Percentiles rank a stretch among this genome's conserved stretches.
These are phyloP conservation scores for Thumatha senex DNA, from an alignment of 2,888 invertebrate genomes.

Conservation along the genomic window DNA sequence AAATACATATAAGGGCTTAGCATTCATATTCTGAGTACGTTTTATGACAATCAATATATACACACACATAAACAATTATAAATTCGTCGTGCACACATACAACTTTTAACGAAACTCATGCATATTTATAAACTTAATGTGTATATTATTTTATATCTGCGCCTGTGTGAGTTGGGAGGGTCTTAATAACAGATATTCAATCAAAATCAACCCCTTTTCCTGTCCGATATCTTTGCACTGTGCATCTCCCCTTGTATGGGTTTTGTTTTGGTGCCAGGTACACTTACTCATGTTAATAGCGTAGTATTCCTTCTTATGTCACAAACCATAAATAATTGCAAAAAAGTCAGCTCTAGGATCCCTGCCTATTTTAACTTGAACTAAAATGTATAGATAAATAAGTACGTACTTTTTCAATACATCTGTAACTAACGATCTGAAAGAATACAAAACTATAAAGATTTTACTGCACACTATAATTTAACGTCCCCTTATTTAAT, in stretches of 20 bases:
- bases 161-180: conserved; percentile 69
- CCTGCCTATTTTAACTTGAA: neutral
- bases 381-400: neutral
- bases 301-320: conserved; percentile 8
- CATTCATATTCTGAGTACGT: conserved; percentile 38
- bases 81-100: conserved; percentile 56
- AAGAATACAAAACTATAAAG: conserved; percentile 8
- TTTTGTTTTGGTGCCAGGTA: conserved; percentile 55
- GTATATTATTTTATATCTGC: conserved; percentile 78
- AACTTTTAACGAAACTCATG: conserved; percentile 76
- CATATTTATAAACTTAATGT: conserved; percentile 79
- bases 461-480: conserved; percentile 37
- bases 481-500: conserved; percentile 37
- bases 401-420: neutral
- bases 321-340: neutral
- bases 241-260: conserved; percentile 67
- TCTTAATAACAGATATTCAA: conserved; percentile 83
- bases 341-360: neutral
- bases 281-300: conserved; percentile 25
- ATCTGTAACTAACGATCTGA: neutral
- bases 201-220: conserved; percentile 81
- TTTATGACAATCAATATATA: conserved; percentile 43
- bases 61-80: conserved; percentile 42
- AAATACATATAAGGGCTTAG: conserved; percentile 16
- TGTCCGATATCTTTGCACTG: conserved; percentile 78